These are phyloP conservation scores for Caenorhabditis tropicalis DNA, from an alignment of 1,140 invertebrate genomes.

Conservation along the genomic window DNA sequence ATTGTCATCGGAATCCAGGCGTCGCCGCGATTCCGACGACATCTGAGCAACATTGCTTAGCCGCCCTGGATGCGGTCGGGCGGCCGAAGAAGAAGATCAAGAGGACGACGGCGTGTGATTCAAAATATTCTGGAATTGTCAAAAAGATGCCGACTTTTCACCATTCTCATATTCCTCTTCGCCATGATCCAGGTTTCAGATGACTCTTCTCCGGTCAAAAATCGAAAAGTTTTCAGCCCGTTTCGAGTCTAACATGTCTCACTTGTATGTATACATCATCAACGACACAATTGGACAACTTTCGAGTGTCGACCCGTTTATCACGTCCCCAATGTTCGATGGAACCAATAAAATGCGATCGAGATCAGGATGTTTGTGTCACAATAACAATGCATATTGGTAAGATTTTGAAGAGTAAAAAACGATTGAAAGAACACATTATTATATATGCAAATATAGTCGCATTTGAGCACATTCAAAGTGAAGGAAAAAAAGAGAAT, in stretches of 20 bases:
- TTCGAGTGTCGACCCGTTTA: constrained; percentile 57
- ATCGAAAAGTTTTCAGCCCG: background rate
- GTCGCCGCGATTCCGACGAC: constrained; percentile 34
- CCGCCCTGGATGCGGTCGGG: constrained; percentile 42
- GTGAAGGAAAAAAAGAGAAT: background rate
- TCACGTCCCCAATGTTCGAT: constrained; percentile 55
- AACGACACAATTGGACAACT: constrained; percentile 58
- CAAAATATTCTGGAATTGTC: background rate
- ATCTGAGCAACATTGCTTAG: constrained; percentile 39
- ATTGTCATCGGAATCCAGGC: constrained; percentile 30
- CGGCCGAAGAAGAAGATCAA: constrained; percentile 29
- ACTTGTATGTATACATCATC: constrained; percentile 40
- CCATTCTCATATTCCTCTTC: background rate
- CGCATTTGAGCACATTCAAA: background rate
- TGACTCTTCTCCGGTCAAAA: background rate
- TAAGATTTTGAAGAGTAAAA: background rate
- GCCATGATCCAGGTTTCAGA: background rate
- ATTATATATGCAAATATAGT: constrained; percentile 22
- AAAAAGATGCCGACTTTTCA: background rate
- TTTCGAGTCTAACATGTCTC: background rate
- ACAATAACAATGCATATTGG: constrained; percentile 60
- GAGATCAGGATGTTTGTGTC: constrained; percentile 57
- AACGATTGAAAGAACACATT: constrained; percentile 1
- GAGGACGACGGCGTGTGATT: background rate
- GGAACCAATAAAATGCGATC: constrained; percentile 58